Evolutionary conservation across 2,888 invertebrate species (phyloP).

Genomic region (Pocota personata): DNA sequence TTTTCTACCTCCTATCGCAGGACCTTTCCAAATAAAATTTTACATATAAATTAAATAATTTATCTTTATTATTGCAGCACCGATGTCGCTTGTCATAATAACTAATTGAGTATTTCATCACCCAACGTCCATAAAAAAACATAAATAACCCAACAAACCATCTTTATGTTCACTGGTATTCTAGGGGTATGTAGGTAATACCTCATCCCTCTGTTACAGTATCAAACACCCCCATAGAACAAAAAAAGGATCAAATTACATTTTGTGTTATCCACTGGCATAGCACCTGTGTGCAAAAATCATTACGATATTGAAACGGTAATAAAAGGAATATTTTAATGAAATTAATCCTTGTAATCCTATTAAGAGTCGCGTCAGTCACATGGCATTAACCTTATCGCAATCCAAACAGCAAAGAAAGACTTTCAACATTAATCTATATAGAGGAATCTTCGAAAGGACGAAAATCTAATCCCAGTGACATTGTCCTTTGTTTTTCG

Average conservation of each 20-base stretch:
- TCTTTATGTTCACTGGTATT: neutral
- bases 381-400: slow-evolving; percentile 32
- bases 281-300: neutral
- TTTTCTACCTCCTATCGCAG: too few species aligned
- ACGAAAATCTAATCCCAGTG: neutral
- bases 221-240: neutral
- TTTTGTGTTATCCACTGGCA: neutral
- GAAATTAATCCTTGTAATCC: slow-evolving; percentile 44
- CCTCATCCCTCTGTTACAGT: neutral
- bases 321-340: slow-evolving; percentile 29
- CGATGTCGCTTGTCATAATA: neutral
- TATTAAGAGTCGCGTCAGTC: slow-evolving; percentile 10
- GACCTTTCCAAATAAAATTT: neutral
- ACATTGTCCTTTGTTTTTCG: neutral
- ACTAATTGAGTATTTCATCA: neutral
- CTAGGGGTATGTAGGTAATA: slow-evolving; percentile 3
- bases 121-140: neutral
- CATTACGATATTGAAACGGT: slow-evolving; percentile 29
- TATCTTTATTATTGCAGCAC: neutral
- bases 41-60: neutral
- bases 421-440: neutral
- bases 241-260: neutral
- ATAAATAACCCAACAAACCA: neutral
- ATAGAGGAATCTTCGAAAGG: neutral
- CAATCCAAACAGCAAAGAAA: slow-evolving; percentile 1